Evolutionary conservation across 2,113 vertebrate genomes (phyloP), one percentile per base, ranked within the genome.

Genomic region (Colius striatus): DNA sequence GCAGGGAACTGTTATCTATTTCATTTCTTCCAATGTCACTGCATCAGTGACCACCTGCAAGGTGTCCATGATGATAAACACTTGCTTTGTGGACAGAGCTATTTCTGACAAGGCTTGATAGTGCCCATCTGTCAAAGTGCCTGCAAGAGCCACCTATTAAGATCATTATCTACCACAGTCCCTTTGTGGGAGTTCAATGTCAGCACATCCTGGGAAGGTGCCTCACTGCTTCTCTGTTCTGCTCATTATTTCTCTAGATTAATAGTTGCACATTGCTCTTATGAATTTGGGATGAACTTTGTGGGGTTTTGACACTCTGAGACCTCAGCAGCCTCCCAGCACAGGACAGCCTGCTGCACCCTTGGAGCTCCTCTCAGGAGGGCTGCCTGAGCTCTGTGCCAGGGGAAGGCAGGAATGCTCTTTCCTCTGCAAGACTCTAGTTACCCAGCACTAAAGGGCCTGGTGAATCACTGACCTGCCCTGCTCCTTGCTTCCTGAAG

Each of bases 21-120:
- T 90, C 50, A 50, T 75, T 81, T 63, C 75, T 51, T 30, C 54
- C 79, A 88, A 36, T 76, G 92, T 81, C 92, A 90, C 22, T 1
- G 14, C 75, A 75, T 47, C 63, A 11, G 43, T 63, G 79, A 65
- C 32, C 83, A 86, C 54, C 79, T 83, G 89, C 92, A 88, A 88
- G 87, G 65, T 63, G 94, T 30, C 84, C 53, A 16, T 1, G 57
- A 79, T 85, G 92, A 90, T 84, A 95, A 95, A 94, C 8, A 3
- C 86, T 43, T 30, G 66, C 66, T 78, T 83, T 78, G 72, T 48
- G 8, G 17, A 53, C 0, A 5, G 60, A 82, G 81, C 86, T 58
- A 43, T 78, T 92, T 78, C 86, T 92, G 93, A 89, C 93, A 73
- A 36, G 2, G 43, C 81, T 21, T 41, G 86, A 84, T 77, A 57